Evolutionary conservation across 1,140 invertebrate genomes (phyloP).

Genomic region (Euwallacea fornicatus): DNA sequence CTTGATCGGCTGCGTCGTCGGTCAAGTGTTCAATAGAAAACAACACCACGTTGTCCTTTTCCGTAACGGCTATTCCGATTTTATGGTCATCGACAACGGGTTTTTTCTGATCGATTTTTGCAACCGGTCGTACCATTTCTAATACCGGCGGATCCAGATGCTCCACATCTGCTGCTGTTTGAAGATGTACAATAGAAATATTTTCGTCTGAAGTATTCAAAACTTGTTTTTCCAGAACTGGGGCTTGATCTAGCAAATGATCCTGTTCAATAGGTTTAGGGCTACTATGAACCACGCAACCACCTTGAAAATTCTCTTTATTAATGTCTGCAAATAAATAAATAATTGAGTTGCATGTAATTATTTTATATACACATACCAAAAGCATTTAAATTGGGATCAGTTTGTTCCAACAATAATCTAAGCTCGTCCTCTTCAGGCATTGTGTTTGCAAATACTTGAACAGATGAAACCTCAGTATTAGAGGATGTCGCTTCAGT

Average conservation of each 20-base stretch:
- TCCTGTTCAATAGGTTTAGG: too few relatives aligned
- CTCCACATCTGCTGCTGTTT: slow-evolving; percentile 8
- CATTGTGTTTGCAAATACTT: not conserved
- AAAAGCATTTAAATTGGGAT: not conserved
- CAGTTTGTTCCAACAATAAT: slow-evolving; percentile 21
- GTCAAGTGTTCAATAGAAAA: slow-evolving; percentile 29
- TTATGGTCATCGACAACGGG: slow-evolving; percentile 18
- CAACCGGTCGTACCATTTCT: slow-evolving; percentile 7
- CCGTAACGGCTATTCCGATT: slow-evolving; percentile 32
- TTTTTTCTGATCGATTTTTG: slow-evolving; percentile 3
- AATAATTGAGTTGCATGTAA: too few relatives aligned
- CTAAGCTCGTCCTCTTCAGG: slow-evolving; percentile 19
- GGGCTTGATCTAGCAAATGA: not conserved
- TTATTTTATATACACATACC: too few relatives aligned
- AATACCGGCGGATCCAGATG: slow-evolving; percentile 29
- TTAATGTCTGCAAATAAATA: too few relatives aligned
- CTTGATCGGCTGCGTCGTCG: slow-evolving; percentile 20
- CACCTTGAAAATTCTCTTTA: too few relatives aligned
- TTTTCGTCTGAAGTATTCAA: not conserved
- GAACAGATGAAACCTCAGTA: too few relatives aligned
- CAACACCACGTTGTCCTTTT: slow-evolving; percentile 28
- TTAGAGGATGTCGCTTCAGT: too few relatives aligned
- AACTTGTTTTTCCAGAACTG: slow-evolving; percentile 21
- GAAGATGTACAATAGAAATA: not conserved
- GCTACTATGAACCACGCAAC: too few relatives aligned